Evolutionary conservation across 2,113 vertebrate species (phyloP), one percentile per base, ranked within the genome.

Genomic region (Halichoeres trimaculatus): DNA sequence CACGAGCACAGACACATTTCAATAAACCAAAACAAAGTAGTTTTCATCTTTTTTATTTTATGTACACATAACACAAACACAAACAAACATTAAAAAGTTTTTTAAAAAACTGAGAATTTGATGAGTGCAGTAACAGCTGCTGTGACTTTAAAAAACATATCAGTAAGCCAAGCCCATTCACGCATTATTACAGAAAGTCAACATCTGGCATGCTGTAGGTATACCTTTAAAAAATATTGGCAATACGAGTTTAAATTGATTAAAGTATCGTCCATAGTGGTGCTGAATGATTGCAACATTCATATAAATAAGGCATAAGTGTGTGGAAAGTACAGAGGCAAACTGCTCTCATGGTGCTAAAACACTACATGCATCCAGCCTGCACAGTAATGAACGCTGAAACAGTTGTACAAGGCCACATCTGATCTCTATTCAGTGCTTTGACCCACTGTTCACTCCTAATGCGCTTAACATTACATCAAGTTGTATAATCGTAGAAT

Each of bases 1-100:
- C 4, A 8, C 20, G 2, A 19, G 16, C 13, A 43, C 5, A 43
- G 40, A 43, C 13, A 40, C 10, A 41, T 12, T 41, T 45, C 43
- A 45, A 45, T 4, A 17, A 16, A 4, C 10, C 0, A 48, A 45
- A 45, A 45, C 43, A 2, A 13, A 1, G 19, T 10, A 10, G 1
- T 78, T 73, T 85, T 69, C 2, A 0, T 30, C 26, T 1, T 77
- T 86, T 30, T 81, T 78, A 81, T 84, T 84, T 76, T 84, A 84
- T 83, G 34, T 71, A 87, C 81, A 89, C 83, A 30, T 30, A 89
- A 82, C 51, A 88, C 20, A 73, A 30, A 83, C 53, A 26, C 80
- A 79, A 64, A 59, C 14, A n/a, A 59, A 20, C 22, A 59, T 41
- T 59, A 14, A 59, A 59, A 59, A 58, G 19, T 47, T 47, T 47